Percentiles rank a stretch among this genome's conserved stretches.
Conservation (phyloP, 2,888 invertebrate genomes). For the Scaeva pyrastri region DNA sequence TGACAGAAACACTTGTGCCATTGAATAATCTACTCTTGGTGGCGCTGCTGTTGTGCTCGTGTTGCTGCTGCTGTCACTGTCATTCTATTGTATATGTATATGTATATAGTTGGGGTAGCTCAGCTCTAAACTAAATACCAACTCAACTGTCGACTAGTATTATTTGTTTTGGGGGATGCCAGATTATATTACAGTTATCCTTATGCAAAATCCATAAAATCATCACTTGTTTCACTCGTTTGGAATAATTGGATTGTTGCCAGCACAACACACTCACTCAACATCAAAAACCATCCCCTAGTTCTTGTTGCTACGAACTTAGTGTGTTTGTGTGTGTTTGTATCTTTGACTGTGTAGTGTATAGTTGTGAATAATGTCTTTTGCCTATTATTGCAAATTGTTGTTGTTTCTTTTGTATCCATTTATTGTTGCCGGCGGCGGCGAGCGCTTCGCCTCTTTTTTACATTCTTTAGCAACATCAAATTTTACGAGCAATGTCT, state of each 20-base stretch:
- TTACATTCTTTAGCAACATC: too few relatives aligned
- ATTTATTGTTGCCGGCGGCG: too few relatives aligned
- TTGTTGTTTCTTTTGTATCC: too few relatives aligned
- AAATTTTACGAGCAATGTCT: too few relatives aligned
- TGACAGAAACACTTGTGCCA: constrained; percentile 44
- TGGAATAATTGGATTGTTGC: constrained; percentile 75
- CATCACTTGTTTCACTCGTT: constrained; percentile 73
- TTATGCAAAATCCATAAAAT: constrained; percentile 75
- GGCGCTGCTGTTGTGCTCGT: not conserved
- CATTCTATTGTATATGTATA: too few relatives aligned
- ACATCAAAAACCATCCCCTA: constrained; percentile 61
- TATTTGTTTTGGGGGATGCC: constrained; percentile 26
- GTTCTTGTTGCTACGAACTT: not conserved
- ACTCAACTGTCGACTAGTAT: not conserved
- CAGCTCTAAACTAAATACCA: not conserved
- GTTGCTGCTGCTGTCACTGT: too few relatives aligned
- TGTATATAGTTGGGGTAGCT: constrained; percentile 23
- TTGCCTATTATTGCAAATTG: too few relatives aligned
- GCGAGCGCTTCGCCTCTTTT: too few relatives aligned
- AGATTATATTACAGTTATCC: constrained; percentile 72
- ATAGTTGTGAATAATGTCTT: too few relatives aligned
- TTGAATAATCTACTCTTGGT: constrained; percentile 5
- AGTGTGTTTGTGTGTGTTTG: too few relatives aligned
- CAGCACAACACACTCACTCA: constrained; percentile 68
- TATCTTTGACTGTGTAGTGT: too few relatives aligned